A percentile compares a stretch with the other conserved stretches of the same genome.
Evolutionary conservation across 2,113 vertebrate species (phyloP).

Genomic region (mouse (Mus musculus)): DNA sequence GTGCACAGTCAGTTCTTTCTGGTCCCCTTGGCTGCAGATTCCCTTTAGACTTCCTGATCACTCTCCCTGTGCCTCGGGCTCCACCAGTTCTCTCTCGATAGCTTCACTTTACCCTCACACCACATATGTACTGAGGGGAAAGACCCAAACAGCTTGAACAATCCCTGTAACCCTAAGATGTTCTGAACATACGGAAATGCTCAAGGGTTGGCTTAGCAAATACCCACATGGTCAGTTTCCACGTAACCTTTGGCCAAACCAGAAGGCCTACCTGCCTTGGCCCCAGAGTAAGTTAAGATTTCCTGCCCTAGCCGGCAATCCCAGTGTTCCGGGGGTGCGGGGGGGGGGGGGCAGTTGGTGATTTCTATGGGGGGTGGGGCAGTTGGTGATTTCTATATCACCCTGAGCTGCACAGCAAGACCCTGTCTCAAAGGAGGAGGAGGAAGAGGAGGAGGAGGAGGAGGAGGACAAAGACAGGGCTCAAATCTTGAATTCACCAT

Average conservation of each 20-base stretch:
- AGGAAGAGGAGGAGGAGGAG: neutral
- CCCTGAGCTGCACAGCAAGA: neutral
- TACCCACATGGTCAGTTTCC: neutral
- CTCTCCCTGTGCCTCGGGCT: neutral
- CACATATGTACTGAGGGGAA: neutral
- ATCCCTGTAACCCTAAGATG: neutral
- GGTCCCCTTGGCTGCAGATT: neutral
- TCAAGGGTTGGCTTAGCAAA: neutral
- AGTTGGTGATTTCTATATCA: neutral
- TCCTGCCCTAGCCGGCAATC: neutral
- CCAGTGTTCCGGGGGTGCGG: fast-evolving
- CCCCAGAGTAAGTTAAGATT: neutral
- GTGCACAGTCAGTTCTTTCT: neutral
- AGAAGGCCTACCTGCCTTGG: neutral
- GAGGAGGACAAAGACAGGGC: neutral
- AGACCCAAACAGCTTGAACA: neutral
- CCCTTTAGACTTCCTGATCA: neutral
- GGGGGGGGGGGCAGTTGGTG: too few species aligned
- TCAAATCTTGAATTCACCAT: neutral
- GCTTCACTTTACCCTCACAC: neutral
- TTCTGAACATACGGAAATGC: neutral
- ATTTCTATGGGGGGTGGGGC: neutral
- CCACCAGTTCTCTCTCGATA: neutral
- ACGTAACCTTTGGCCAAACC: neutral
- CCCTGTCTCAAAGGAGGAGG: neutral